Evolutionary conservation across 2,888 invertebrate species (phyloP).

Genomic region (Ametastegia equiseti): DNA sequence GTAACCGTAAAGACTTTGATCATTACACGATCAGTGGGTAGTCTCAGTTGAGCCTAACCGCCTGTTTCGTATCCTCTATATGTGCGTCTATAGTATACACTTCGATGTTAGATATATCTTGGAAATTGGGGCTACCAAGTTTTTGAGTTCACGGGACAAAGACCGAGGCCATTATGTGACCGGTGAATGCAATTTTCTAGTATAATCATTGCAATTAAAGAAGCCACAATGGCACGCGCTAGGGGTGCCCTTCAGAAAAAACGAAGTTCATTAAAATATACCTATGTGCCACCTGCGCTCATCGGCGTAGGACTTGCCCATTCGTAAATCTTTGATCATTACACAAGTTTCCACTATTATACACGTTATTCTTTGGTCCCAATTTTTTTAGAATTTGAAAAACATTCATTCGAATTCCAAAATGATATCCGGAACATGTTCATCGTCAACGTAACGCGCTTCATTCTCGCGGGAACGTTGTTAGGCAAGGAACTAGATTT

Average conservation of each 20-base stretch:
- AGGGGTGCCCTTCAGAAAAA: slow-evolving; percentile 45
- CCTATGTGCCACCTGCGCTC: slow-evolving; percentile 40
- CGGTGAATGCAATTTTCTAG: slow-evolving; percentile 50
- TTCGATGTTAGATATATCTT: slow-evolving; percentile 6
- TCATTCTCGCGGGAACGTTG: too few relatives aligned
- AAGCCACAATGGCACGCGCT: slow-evolving; percentile 42
- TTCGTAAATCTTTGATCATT: too few relatives aligned
- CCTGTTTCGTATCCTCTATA: too few relatives aligned
- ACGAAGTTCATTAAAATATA: slow-evolving; percentile 48
- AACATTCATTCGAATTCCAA: too few relatives aligned
- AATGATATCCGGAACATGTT: too few relatives aligned
- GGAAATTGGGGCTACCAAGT: slow-evolving; percentile 46
- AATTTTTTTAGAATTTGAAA: too few relatives aligned
- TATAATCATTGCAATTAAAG: slow-evolving; percentile 51
- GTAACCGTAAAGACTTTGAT: slow-evolving; percentile 19
- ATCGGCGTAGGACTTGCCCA: slow-evolving; percentile 6
- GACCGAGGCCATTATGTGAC: slow-evolving; percentile 32
- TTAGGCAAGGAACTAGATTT: too few relatives aligned
- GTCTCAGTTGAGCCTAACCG: slow-evolving; percentile 23
- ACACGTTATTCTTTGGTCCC: too few relatives aligned
- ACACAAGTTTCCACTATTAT: too few relatives aligned
- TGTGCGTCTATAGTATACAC: too few relatives aligned
- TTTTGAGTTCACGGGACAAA: slow-evolving; percentile 37
- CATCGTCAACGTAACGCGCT: too few relatives aligned
- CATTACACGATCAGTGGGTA: slow-evolving; percentile 42